Evolutionary conservation across 1,140 invertebrate genomes (phyloP).

Genomic region (Drosophila sechellia): DNA sequence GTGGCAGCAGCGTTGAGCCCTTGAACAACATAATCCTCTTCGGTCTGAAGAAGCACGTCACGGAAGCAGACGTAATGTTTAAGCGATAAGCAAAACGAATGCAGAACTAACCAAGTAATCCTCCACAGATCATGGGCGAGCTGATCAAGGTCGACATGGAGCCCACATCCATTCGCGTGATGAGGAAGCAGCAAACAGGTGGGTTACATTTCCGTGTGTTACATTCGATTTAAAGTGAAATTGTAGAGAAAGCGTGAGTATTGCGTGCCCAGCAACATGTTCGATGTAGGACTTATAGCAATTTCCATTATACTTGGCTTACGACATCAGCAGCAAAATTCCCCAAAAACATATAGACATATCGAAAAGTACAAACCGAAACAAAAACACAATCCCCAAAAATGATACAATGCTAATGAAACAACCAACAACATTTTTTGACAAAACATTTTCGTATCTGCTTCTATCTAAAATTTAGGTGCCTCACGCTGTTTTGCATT

Average conservation of each 20-base stretch:
- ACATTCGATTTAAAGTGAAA: conserved; percentile 3
- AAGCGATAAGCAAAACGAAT: conserved; percentile 16
- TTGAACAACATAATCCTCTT: conserved; percentile 94
- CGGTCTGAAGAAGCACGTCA: conserved; percentile 91
- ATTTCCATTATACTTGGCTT: conserved; percentile 38
- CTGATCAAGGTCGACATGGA: conserved; percentile 90
- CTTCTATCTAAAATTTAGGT: conserved; percentile 89
- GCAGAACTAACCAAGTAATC: not conserved
- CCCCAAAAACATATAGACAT: conserved; percentile 4
- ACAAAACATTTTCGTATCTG: conserved; percentile 84
- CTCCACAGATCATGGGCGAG: conserved; percentile 84
- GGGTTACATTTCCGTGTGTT: conserved; percentile 76
- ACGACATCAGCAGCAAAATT: conserved; percentile 31
- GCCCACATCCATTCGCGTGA: conserved; percentile 92
- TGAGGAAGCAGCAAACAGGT: conserved; percentile 95
- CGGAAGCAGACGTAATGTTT: conserved; percentile 92
- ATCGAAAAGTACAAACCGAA: conserved; percentile 8
- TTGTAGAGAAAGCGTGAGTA: conserved; percentile 32
- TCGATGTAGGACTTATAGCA: conserved; percentile 19
- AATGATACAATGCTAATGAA: conserved; percentile 67
- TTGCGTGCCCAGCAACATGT: conserved; percentile 32
- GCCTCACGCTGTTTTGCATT: conserved; percentile 96
- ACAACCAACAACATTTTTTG: conserved; percentile 77
- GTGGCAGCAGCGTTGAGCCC: conserved; percentile 90
- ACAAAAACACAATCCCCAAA: conserved; percentile 41